Evolutionary conservation across 2,797 vertebrate genomes (phyloP), one percentile per base, ranked within the genome.

Genomic region (Myotis myotis): DNA sequence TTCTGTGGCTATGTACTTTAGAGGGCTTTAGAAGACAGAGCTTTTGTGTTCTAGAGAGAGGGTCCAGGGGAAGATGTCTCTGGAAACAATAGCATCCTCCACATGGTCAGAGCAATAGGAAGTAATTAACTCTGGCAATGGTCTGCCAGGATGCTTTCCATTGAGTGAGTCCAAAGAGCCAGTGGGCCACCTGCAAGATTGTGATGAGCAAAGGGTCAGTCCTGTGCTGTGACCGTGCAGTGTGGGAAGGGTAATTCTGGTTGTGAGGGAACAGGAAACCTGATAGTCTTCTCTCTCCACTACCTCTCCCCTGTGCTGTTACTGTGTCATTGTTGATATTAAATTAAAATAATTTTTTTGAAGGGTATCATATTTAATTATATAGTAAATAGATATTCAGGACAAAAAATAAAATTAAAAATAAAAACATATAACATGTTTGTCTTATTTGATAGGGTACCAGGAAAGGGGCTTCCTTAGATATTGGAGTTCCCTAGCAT

Each of bases 291-390:
- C 86, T 83, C 64, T 74, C 57, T 91, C 94, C 78, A 53, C 68
- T 91, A 22, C 78, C 90, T 94, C 94, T 80, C 80, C 81, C 90
- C 71, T 78, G 22, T 89, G 80, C 83, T 82, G 55, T 93, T 72
- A 79, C 51, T 23, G 60, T 96, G 66, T 96, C 92, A 10, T 20
- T 95, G 66, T 92, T 44, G 28, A 55, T 95, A 70, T 94, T 95
- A 96, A 96, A 96, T 97, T 97, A 97, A 97, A 97, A 62, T 79
- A 47, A 74, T 30, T 11, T 44, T 47, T 47, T 47, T 47, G 47
- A 47, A 47, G 12, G 47, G 11, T 47, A 47, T 13, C 47, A 47
- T 62, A 30, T 62, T 30, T 30, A 30, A 16, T 62, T 30, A 62
- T 62, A 62, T 11, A 60, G 57, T 60, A 30, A 62, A 3, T 62